A percentile compares a stretch with the other conserved stretches of the same genome.
phyloP scores from a whole-genome alignment of 1,140 invertebrate genomes.

The Sinonovacula constricta region DNA sequence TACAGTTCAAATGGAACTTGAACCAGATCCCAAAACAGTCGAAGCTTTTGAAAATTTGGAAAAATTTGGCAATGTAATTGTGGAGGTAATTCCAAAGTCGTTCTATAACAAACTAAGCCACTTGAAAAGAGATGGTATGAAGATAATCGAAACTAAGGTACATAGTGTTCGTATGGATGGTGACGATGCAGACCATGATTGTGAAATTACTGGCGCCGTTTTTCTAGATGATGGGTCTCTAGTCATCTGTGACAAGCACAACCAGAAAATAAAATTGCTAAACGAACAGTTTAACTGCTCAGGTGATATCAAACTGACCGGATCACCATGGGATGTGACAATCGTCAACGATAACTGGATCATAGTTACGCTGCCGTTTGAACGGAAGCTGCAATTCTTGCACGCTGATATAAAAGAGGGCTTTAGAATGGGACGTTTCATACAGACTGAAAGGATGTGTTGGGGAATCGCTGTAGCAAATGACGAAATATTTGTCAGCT shows the following conservation, averaged over 20 bases:
- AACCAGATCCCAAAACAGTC: not conserved
- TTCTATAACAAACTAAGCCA: constrained; percentile 20
- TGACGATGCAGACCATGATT: constrained; percentile 40
- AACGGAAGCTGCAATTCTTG: constrained; percentile 34
- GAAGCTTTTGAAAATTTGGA: constrained; percentile 4
- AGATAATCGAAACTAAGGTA: constrained; percentile 37
- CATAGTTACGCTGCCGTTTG: constrained; percentile 27
- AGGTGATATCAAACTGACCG: constrained; percentile 18
- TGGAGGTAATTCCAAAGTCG: constrained; percentile 30
- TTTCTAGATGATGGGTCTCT: constrained; percentile 33
- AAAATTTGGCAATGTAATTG: constrained; percentile 12
- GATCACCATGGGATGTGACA: constrained; percentile 40
- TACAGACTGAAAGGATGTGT: constrained; percentile 44
- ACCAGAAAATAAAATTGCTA: constrained; percentile 39
- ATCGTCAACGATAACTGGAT: constrained; percentile 41
- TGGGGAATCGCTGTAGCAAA: constrained; percentile 28
- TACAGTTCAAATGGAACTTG: constrained; percentile 16
- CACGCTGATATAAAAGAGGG: constrained; percentile 33
- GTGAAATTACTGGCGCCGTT: constrained; percentile 37
- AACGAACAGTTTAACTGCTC: constrained; percentile 21
- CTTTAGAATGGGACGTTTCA: constrained; percentile 17
- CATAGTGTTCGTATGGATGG: constrained; percentile 42
- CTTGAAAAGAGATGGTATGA: constrained; percentile 35
- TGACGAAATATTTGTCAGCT: constrained; percentile 25
- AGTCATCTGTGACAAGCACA: constrained; percentile 46